phyloP scores from a whole-genome alignment of 2,113 vertebrate species.

The Antigone vipio region DNA sequence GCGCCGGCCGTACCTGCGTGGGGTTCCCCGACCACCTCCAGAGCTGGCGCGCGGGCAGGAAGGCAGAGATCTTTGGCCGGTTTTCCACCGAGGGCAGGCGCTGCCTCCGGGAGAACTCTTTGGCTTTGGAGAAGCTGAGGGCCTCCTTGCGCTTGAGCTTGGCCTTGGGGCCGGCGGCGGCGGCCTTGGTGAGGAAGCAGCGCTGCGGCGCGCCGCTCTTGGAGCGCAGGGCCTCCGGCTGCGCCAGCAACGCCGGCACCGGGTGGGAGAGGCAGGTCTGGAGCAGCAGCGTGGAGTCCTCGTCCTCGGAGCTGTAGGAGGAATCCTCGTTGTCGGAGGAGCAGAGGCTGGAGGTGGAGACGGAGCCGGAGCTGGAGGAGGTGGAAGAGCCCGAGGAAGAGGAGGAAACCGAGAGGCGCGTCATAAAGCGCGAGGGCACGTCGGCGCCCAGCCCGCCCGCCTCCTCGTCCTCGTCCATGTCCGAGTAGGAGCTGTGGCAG shows the following conservation, averaged over 20 bases:
- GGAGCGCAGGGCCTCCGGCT: constrained; percentile 79
- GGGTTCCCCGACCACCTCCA: constrained; percentile 98
- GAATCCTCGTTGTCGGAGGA: constrained; percentile 97
- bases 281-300: constrained; percentile 87
- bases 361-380: constrained; percentile 91
- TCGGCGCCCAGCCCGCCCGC: constrained; percentile 77
- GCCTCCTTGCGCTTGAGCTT: constrained; percentile 87
- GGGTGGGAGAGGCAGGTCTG: constrained; percentile 91
- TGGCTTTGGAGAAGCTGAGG: constrained; percentile 82
- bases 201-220: constrained; percentile 79
- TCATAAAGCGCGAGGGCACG: constrained; percentile 85
- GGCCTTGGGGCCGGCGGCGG: constrained; percentile 78
- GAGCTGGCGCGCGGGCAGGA: constrained; percentile 88
- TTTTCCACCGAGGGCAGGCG: constrained; percentile 86
- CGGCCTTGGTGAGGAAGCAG: constrained; percentile 88
- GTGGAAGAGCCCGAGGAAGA: constrained; percentile 94
- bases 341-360: constrained; percentile 92
- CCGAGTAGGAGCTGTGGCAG: constrained; percentile 91
- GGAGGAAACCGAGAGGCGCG: constrained; percentile 89
- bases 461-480: constrained; percentile 89
- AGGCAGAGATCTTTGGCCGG: constrained; percentile 90
- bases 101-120: constrained; percentile 89
- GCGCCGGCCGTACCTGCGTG: constrained; percentile 82
- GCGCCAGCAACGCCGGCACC: constrained; percentile 80
- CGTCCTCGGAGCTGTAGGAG: constrained; percentile 93